Evolutionary conservation across 2,797 vertebrate species (phyloP), one percentile per base, ranked within the genome.

Genomic region (Orestias chungarensis): DNA sequence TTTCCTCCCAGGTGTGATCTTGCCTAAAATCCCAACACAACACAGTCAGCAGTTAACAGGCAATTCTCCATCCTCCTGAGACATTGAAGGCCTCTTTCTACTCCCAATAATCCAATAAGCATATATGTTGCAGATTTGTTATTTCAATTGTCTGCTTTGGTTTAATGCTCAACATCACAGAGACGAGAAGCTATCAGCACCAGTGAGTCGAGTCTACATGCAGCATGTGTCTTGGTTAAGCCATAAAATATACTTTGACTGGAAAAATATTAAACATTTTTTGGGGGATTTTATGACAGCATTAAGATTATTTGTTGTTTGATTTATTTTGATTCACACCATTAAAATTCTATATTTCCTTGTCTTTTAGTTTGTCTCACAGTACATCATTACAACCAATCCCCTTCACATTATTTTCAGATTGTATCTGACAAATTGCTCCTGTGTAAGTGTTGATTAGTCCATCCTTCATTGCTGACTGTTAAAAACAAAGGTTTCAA

Each of bases 31-130:
- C n/a, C n/a, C n/a, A n/a, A n/a, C n/a, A n/a, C 7, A 46, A 85
- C 86, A 88, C 87, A 92, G 89, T 92, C 88, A 81, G 75, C 4
- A 31, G 79, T 77, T 92, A 93, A 93, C 93, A 87, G 92, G 55
- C 80, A 79, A 88, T 91, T 88, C 87, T 81, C 82, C 78, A 87
- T 86, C 88, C 86, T 88, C 89, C 83, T 88, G 88, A 79, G 71
- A 79, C 86, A 83, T 77, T 88, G 82, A 92, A 92, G 79, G 88
- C 86, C 83, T 89, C 88, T 82, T 84, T 67, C 79, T 76, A 88
- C 86, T 89, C 85, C 82, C 80, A 91, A 93, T 92, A 85, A 93
- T 79, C 89, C 88, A 90, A 90, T 94, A 90, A 91, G 83, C 86
- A 86, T 87, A 80, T 84, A 79, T 84, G 83, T 65, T 70, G 76